These are phyloP conservation scores for Hirudo medicinalis DNA, from an alignment of 1,140 invertebrate genomes.

Conservation along the genomic window DNA sequence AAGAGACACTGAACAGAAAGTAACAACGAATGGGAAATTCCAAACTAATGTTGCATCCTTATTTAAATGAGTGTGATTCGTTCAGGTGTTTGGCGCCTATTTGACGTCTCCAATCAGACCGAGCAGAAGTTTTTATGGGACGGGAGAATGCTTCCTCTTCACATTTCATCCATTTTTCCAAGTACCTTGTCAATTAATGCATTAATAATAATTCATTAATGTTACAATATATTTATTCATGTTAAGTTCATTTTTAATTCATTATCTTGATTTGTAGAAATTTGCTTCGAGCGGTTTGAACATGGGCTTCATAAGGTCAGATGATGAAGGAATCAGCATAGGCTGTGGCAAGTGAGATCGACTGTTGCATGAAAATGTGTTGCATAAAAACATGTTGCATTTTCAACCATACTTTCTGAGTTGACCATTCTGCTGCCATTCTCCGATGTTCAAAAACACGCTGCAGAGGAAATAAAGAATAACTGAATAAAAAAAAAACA, in stretches of 20 bases:
- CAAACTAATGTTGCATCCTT: not conserved
- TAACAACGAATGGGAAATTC: not conserved
- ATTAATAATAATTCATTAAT: not conserved
- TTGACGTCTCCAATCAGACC: not conserved
- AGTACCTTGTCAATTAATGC: not conserved
- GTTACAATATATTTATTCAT: not conserved
- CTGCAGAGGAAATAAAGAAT: too few species aligned
- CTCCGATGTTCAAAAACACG: too few species aligned
- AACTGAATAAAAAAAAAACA: too few species aligned
- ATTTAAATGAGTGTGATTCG: not conserved
- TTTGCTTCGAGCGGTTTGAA: too few species aligned
- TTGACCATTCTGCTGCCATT: too few species aligned
- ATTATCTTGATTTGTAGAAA: not conserved
- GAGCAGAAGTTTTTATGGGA: not conserved
- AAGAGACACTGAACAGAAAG: not conserved
- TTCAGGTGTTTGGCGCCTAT: not conserved
- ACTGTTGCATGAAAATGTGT: too few species aligned
- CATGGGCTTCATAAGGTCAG: too few species aligned
- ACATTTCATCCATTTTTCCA: slow-evolving; percentile 7
- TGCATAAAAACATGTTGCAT: too few species aligned
- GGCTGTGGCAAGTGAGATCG: too few species aligned
- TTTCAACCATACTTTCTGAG: too few species aligned
- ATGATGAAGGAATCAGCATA: too few species aligned
- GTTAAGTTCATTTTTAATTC: not conserved
- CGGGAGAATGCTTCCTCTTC: slow-evolving; percentile 1